Evolutionary conservation across 2,888 invertebrate species (phyloP).

Genomic region (Synanthedon myopaeformis): DNA sequence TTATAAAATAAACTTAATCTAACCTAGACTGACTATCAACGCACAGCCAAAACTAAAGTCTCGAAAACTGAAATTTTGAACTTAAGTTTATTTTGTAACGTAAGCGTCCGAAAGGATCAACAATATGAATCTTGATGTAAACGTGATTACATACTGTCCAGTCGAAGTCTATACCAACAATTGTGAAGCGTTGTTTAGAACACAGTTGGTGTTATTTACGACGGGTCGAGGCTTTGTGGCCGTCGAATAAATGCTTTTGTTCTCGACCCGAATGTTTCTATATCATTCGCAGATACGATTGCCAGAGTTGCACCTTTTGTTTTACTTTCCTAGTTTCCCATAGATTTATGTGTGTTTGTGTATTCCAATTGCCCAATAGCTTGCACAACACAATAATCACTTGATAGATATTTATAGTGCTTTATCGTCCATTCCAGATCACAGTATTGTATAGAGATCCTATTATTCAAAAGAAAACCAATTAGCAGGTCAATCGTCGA

Average conservation of each 20-base stretch:
- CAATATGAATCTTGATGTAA: neutral
- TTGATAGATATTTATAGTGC: too few species aligned
- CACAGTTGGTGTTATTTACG: conserved; percentile 29
- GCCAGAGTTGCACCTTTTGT: conserved; percentile 25
- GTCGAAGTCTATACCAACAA: neutral
- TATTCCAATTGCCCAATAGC: neutral
- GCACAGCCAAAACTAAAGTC: too few species aligned
- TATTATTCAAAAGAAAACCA: too few species aligned
- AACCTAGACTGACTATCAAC: too few species aligned
- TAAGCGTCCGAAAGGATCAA: too few species aligned
- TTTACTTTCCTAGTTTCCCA: conserved; percentile 2
- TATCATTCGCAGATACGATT: conserved; percentile 43
- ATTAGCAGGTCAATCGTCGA: too few species aligned
- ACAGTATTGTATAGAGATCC: too few species aligned
- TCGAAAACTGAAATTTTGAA: too few species aligned
- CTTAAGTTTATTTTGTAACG: too few species aligned
- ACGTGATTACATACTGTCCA: conserved; percentile 11
- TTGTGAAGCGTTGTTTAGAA: neutral
- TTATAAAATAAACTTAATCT: too few species aligned
- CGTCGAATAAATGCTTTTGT: conserved; percentile 34
- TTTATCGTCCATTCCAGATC: too few species aligned
- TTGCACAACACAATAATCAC: too few species aligned
- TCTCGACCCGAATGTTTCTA: conserved; percentile 32
- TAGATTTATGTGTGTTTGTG: neutral
- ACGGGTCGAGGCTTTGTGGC: conserved; percentile 27